phyloP scores from a whole-genome alignment of 2,113 vertebrate species.

The Chlorodrepanis virens region DNA sequence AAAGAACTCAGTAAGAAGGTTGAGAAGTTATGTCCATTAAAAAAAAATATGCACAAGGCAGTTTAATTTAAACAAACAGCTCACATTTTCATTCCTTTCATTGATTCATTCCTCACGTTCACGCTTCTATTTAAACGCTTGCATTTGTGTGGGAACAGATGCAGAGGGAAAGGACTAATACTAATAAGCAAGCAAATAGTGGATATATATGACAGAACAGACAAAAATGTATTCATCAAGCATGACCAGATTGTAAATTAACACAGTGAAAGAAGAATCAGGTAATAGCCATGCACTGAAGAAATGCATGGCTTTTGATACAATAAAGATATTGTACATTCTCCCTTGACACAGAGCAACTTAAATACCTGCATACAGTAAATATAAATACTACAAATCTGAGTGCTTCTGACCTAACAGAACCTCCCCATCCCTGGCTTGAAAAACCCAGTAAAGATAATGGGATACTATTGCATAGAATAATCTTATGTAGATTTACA shows the following conservation, averaged over 20 bases:
- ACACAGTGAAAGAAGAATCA: neutral
- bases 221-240: neutral
- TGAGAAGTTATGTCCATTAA: neutral
- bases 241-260: neutral
- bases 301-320: neutral
- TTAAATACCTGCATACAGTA: neutral
- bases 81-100: neutral
- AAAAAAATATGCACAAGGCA: accelerated
- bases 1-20: neutral
- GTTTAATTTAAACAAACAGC: neutral
- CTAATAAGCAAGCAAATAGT: neutral
- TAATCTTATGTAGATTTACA: neutral
- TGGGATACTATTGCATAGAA: neutral
- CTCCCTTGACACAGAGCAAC: neutral
- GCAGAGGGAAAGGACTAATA: neutral
- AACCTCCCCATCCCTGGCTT: neutral
- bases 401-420: neutral
- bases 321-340: neutral
- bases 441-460: neutral
- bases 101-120: neutral
- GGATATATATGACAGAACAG: neutral
- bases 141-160: neutral
- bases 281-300: neutral
- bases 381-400: neutral
- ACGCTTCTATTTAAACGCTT: neutral